Percentiles rank a stretch among this genome's conserved stretches.
Conservation (phyloP, 2,113 vertebrate species). For the Archocentrus centrarchus region DNA sequence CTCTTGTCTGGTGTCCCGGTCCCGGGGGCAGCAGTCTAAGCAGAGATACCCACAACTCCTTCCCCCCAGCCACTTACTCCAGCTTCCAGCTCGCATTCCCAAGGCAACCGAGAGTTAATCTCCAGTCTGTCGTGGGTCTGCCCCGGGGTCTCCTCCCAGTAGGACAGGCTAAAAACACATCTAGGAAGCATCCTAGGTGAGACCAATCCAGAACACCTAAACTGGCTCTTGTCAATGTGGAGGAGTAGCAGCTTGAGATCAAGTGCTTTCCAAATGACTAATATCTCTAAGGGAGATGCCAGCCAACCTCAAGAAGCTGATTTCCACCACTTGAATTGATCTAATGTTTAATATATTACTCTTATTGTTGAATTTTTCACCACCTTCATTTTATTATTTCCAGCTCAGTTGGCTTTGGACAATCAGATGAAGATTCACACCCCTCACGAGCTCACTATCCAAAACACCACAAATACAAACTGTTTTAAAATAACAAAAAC, state of each 20-base stretch:
- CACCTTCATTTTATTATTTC: not conserved
- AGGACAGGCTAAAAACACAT: not conserved
- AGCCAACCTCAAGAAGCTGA: not conserved
- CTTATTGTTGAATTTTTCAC: not conserved
- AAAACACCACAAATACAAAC: not conserved
- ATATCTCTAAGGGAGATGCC: not conserved
- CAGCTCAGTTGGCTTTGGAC: not conserved
- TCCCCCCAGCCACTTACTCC: not conserved
- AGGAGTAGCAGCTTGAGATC: not conserved
- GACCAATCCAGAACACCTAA: too few relatives aligned
- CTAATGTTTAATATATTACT: not conserved
- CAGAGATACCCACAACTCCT: not conserved
- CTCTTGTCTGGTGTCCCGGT: not conserved
- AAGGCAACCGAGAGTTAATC: not conserved
- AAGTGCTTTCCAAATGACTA: not conserved
- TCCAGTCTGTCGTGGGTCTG: not conserved
- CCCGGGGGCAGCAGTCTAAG: not conserved
- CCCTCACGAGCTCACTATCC: not conserved
- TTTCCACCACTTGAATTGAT: not conserved
- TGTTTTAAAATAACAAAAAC: not conserved
- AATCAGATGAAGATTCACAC: not conserved
- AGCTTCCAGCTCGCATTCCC: conserved; percentile 1
- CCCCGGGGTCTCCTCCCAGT: not conserved
- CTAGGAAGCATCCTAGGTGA: not conserved
- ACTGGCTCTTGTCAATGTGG: not conserved